Conservation (phyloP, 2,888 invertebrate genomes). For the Myopa testacea region DNA sequence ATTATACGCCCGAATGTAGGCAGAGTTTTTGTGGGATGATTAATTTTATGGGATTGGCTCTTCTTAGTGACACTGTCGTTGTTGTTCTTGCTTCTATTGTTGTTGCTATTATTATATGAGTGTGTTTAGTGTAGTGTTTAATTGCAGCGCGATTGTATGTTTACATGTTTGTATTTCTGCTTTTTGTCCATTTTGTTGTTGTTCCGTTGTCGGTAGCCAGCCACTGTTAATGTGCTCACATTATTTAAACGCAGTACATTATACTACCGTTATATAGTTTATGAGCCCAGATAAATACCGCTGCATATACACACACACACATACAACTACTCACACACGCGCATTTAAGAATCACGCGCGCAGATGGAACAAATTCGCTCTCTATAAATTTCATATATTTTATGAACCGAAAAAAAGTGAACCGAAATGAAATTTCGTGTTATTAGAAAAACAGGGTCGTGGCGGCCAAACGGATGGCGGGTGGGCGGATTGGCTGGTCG, state of each 20-base stretch:
- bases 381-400: constrained; percentile 62
- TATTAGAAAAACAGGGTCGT: constrained; percentile 26
- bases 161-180: not conserved
- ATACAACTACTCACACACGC: constrained; percentile 24
- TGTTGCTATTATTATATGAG: no score
- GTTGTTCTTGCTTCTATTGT: not conserved
- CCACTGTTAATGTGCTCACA: not conserved
- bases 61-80: not conserved
- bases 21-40: not conserved
- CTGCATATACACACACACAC: constrained; percentile 26
- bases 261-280: constrained; percentile 38
- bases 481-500: not conserved
- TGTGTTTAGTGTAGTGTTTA: constrained; percentile 8
- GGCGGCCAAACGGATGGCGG: not conserved
- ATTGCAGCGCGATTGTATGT: constrained; percentile 1
- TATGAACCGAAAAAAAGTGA: constrained; percentile 37
- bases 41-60: not conserved
- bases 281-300: constrained; percentile 38
- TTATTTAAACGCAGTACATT: constrained; percentile 34
- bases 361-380: constrained; percentile 64
- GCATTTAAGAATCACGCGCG: constrained; percentile 45
- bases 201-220: not conserved
- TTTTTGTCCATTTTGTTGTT: constrained; percentile 20
- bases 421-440: constrained; percentile 48
- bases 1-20: constrained; percentile 19